A percentile compares a stretch with the other conserved stretches of the same genome.
Evolutionary conservation across 1,140 invertebrate genomes (phyloP).

Genomic region (Leptinotarsa lineolata): DNA sequence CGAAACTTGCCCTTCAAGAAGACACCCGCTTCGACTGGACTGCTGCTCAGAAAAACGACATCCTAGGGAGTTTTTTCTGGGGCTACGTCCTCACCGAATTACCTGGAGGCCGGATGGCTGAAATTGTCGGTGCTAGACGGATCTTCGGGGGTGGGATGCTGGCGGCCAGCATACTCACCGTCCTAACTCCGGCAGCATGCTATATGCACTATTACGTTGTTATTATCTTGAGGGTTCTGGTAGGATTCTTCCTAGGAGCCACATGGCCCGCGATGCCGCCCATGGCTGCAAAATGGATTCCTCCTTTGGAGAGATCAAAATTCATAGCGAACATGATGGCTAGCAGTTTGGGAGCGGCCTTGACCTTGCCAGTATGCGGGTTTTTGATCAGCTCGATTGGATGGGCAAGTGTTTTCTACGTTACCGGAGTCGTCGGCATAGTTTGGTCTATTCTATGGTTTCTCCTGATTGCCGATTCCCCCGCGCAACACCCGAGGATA

Average conservation of each 20-base stretch:
- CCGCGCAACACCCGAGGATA: slow-evolving; percentile 83
- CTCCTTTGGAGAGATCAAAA: slow-evolving; percentile 85
- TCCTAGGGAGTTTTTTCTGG: slow-evolving; percentile 88
- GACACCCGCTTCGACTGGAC: slow-evolving; percentile 35
- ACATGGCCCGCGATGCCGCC: slow-evolving; percentile 91
- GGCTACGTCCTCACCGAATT: slow-evolving; percentile 88
- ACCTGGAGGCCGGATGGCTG: slow-evolving; percentile 82
- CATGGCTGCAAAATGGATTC: slow-evolving; percentile 89
- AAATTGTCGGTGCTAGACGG: slow-evolving; percentile 78
- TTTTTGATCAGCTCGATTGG: slow-evolving; percentile 76
- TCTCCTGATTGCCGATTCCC: slow-evolving; percentile 81
- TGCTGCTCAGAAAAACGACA: slow-evolving; percentile 68
- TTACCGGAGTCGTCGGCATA: slow-evolving; percentile 76
- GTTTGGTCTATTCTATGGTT: slow-evolving; percentile 87
- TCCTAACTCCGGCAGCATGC: slow-evolving; percentile 79
- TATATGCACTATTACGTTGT: slow-evolving; percentile 65
- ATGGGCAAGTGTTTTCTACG: slow-evolving; percentile 85
- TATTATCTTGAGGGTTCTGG: slow-evolving; percentile 65
- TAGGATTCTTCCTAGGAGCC: slow-evolving; percentile 80
- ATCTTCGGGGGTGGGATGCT: slow-evolving; percentile 87
- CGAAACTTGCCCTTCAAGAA: slow-evolving; percentile 32
- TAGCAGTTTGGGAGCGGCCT: slow-evolving; percentile 79
- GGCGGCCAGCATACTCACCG: slow-evolving; percentile 77
- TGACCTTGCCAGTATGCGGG: slow-evolving; percentile 82
- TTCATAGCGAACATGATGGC: slow-evolving; percentile 89